Evolutionary conservation across 64 coral and sea anemone genomes (phyloP), one percentile per base, ranked within the genome.

Genomic region (Trachythela sp.): DNA sequence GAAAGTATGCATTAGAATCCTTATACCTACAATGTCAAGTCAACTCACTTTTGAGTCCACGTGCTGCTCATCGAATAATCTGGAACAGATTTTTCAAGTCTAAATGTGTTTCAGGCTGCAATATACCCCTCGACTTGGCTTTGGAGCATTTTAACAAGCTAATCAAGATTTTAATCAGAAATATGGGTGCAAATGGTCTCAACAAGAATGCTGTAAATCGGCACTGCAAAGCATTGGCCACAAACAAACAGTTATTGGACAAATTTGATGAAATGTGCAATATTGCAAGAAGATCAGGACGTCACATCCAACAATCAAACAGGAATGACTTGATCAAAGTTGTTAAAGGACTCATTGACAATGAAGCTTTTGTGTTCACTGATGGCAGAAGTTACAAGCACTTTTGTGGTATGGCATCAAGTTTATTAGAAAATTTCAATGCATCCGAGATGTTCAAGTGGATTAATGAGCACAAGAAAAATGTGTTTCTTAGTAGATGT

Each of bases 1-100:
- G 26, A 8, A 95, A 92, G 20, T 95, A 95, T 95, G 85, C 86
- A 4, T 54, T 95, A 36, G 94, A 92, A 67, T 68, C 87, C 35
- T 41, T 94, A 13, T 89, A 87, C 40, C 87, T 86, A 13, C 37
- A 49, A 30, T 89, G 88, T 33, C 90, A 94, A 84, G 10, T 94
- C 5, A 30, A 50, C 48, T 90, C 93, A 30, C 14, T 92, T 4
- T 48, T 94, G 33, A 89, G 60, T 71, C 90, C 87, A 32, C 52
- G 87, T 83, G 70, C 91, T 86, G 39, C 84, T 9, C 77, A 89
- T 9, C 38, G 90, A 64, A 8, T 94, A 15, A 91, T 33, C 20
- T 94, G 89, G 86, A 91, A 94, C 39, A 32, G 84, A 58, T 91
- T 43, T 43, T 51, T 90, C 9, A 94, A 89, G 48, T 89, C 87